phyloP scores from a whole-genome alignment of 2,113 vertebrate genomes.

The Xerus inauris region DNA sequence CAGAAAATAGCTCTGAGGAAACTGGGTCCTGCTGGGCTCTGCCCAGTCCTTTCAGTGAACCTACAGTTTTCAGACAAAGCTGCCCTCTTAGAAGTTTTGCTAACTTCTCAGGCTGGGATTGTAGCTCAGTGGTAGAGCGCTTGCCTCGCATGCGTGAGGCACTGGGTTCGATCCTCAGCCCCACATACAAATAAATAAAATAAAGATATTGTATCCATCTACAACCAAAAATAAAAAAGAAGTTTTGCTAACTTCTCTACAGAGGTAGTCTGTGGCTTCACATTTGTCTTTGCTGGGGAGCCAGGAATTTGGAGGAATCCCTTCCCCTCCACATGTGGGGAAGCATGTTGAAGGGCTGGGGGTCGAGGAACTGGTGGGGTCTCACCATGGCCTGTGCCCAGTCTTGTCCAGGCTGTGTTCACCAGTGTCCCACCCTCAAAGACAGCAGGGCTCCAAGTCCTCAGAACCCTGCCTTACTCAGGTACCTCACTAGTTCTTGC shows the following conservation, averaged over 20 bases:
- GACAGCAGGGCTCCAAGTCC: neutral
- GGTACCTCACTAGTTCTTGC: too few relatives aligned
- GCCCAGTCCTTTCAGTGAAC: neutral
- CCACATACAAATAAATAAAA: too few relatives aligned
- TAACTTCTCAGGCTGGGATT: too few relatives aligned
- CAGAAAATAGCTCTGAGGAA: neutral
- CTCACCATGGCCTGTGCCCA: neutral
- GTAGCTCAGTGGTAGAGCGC: too few relatives aligned
- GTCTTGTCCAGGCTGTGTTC: neutral
- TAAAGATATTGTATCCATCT: too few relatives aligned
- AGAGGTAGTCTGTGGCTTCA: neutral
- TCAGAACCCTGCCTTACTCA: neutral
- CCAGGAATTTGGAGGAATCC: neutral
- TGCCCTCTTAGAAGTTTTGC: neutral
- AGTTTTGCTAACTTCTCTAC: neutral
- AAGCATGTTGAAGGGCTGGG: neutral
- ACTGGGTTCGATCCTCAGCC: too few relatives aligned
- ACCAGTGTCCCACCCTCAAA: neutral
- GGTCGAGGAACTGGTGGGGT: accelerated
- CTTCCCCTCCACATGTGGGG: neutral
- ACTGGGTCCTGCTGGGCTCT: neutral
- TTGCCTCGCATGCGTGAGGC: too few relatives aligned
- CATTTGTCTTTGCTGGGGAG: neutral
- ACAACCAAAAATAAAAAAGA: too few relatives aligned
- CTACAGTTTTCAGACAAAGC: neutral